Evolutionary conservation across 2,888 invertebrate species (phyloP).

Genomic region (Drosophila neoperkinsi): DNA sequence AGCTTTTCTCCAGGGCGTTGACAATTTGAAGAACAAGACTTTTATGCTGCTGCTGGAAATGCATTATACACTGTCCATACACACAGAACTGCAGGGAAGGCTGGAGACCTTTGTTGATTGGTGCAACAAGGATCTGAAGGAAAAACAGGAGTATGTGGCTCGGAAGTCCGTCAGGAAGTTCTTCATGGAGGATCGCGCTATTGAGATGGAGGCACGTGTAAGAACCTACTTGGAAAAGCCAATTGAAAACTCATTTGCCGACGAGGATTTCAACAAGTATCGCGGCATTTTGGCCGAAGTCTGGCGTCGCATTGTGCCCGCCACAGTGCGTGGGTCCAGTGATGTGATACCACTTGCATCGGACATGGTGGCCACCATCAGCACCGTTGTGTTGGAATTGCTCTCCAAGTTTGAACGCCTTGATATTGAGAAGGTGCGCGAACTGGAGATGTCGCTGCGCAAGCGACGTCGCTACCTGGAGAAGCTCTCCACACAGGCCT

Average conservation of each 20-base stretch:
- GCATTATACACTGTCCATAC: constrained; percentile 82
- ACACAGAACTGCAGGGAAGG: constrained; percentile 78
- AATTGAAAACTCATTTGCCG: constrained; percentile 69
- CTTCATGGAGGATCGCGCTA: constrained; percentile 82
- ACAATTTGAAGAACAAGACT: constrained; percentile 81
- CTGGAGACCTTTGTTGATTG: constrained; percentile 80
- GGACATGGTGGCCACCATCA: constrained; percentile 82
- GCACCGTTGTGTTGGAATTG: constrained; percentile 71
- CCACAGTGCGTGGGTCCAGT: constrained; percentile 70
- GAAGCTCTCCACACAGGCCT: constrained; percentile 79
- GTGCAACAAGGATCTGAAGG: constrained; percentile 78
- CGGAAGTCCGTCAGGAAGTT: constrained; percentile 82
- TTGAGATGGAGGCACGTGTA: constrained; percentile 69
- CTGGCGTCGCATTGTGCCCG: constrained; percentile 80
- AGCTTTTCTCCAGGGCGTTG: constrained; percentile 76
- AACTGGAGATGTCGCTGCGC: constrained; percentile 74
- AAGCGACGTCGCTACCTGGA: constrained; percentile 64
- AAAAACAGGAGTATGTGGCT: constrained; percentile 79
- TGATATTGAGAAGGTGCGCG: constrained; percentile 58
- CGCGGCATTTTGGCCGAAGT: constrained; percentile 78
- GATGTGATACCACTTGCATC: constrained; percentile 67
- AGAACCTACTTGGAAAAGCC: constrained; percentile 66
- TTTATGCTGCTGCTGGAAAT: constrained; percentile 83
- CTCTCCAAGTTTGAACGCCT: constrained; percentile 80
- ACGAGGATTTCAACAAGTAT: constrained; percentile 66